Evolutionary conservation across 2,797 vertebrate genomes (phyloP).

Genomic region (Pterois miles): DNA sequence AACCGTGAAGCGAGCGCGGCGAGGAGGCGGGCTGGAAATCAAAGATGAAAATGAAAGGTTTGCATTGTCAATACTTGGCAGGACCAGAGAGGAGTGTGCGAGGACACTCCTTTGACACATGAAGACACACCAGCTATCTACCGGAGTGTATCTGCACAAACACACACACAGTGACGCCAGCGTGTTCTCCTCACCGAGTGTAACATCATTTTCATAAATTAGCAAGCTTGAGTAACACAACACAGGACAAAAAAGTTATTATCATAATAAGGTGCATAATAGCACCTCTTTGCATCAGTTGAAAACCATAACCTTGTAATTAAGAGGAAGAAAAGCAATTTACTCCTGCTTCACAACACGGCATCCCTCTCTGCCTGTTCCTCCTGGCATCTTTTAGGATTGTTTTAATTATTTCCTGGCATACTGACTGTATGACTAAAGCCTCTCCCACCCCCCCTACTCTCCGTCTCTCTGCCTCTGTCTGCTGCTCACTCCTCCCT

Average conservation of each 20-base stretch:
- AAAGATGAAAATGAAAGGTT: conserved; percentile 44
- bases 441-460: conserved; percentile 21
- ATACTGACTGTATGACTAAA: conserved; percentile 56
- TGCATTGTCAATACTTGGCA: conserved; percentile 48
- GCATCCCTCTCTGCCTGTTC: conserved; percentile 49
- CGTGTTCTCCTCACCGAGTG: conserved; percentile 1
- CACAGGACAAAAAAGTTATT: conserved; percentile 83
- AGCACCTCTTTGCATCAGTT: conserved; percentile 81
- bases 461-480: conserved; percentile 1
- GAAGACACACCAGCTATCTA: neutral
- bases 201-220: conserved; percentile 87
- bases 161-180: conserved; percentile 28
- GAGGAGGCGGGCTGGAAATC: conserved; percentile 14
- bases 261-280: conserved; percentile 83
- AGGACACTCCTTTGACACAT: conserved; percentile 24
- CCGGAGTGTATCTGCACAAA: neutral
- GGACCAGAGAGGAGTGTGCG: conserved; percentile 6
- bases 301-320: conserved; percentile 86
- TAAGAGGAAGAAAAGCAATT: conserved; percentile 85
- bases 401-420: conserved; percentile 78
- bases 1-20: conserved; percentile 8
- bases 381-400: conserved; percentile 74
- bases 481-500: conserved; percentile 3
- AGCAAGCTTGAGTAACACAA: conserved; percentile 82
- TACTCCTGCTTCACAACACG: conserved; percentile 69